Base-by-base conservation (phyloP, 2,888 invertebrate genomes). In the Tenthredo scrophulariae region DNA sequence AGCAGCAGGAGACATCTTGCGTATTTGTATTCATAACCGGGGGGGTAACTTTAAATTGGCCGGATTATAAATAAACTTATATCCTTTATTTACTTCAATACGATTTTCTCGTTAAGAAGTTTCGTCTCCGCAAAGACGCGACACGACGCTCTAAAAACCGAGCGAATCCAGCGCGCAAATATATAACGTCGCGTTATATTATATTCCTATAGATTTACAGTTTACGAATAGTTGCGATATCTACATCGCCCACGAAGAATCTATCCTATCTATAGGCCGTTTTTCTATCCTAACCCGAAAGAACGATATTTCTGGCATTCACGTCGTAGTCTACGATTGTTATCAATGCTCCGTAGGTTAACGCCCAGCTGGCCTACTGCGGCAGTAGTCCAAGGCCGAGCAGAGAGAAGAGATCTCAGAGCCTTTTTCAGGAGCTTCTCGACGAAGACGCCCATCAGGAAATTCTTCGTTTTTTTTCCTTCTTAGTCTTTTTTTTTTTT, bases 41-140 rank as follows among this genome's bases (percentile, higher is more conserved):
- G 86, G 86, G 86, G 86, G 86, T 77, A 88, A 88, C 87, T 89
- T 88, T 88, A 88, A 88, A 89, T 89, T 88, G 87, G 86, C 85
- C 85, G 86, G 88, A 88, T 88, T 89, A 88, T 87, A 80, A 86
- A 87, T 88, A 87, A 86, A 88, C 87, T 87, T 86, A 87, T 87
- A 50, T 80, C 58, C 80, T 58, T 80, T 54, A 79, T 79, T 40
- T 80, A 62, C 58, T 58, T 22, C 37, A 62, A 80, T 62, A 62
- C 80, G 62, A 80, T 77, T 77, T 77, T 46, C 77, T 77, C 77
- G 77, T 77, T 77, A 77, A 54, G 77, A 77, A 77, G 77, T 77
- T 77, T 77, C 50, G 18, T 5, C 40, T 72, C 37, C 4, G 72
- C 43, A 43, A 40, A n/a, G 40, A 74, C 22, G 5, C n/a, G 5